A percentile compares a stretch with the other conserved stretches of the same genome.
Conservation (phyloP, 2,113 vertebrate genomes). For the Psilopsiagon aymara region DNA sequence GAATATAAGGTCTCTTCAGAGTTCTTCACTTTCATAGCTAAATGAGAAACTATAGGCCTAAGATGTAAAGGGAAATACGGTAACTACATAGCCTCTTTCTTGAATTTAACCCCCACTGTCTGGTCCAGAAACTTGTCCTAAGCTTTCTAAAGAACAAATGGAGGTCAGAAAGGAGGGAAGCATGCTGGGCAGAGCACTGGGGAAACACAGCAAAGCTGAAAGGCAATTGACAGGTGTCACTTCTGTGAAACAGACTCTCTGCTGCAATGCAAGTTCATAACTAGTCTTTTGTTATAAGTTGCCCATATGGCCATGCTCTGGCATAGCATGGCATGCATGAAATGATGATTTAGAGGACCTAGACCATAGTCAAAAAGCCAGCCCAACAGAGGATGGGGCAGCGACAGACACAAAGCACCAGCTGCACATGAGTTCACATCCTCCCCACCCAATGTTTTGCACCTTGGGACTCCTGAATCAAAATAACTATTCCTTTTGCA, state of each 20-base stretch:
- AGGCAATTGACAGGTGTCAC: not conserved
- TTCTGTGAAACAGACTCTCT: not conserved
- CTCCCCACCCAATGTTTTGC: fast-evolving
- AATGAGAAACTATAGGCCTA: not conserved
- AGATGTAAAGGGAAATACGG: not conserved
- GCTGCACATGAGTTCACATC: not conserved
- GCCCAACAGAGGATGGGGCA: too few relatives aligned
- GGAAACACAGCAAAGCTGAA: not conserved
- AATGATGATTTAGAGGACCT: not conserved
- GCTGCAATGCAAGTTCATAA: not conserved
- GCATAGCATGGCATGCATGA: fast-evolving
- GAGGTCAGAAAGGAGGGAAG: not conserved
- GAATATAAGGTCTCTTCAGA: not conserved
- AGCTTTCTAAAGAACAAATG: not conserved
- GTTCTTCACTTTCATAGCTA: not conserved
- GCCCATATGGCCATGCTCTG: too few relatives aligned
- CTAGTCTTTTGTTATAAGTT: fast-evolving
- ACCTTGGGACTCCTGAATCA: not conserved
- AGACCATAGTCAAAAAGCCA: fast-evolving
- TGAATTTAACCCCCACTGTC: not conserved
- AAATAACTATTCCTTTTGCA: not conserved
- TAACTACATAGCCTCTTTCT: not conserved
- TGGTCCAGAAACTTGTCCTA: not conserved
- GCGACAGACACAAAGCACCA: not conserved
- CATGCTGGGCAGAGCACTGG: not conserved